Conservation (phyloP, 2,888 invertebrate species). For the Meteorus colon region DNA sequence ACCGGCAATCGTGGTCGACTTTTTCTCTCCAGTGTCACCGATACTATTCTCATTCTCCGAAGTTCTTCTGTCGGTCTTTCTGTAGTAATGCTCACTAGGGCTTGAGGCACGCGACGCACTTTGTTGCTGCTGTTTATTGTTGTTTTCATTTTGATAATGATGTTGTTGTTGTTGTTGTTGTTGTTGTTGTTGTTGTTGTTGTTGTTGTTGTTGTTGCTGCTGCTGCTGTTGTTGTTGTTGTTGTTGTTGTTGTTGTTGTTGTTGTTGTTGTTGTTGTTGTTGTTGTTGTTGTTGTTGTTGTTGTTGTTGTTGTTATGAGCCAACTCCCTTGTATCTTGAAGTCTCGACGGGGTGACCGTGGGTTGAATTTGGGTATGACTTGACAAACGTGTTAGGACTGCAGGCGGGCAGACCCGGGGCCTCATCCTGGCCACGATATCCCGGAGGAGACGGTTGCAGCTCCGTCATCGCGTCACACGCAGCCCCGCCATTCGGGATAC, state of each 20-base stretch:
- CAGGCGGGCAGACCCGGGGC: conserved; percentile 67
- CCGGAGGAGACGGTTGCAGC: conserved; percentile 71
- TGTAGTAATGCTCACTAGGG: conserved; percentile 52
- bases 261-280: conserved; percentile 48
- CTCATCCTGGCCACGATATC: conserved; percentile 72
- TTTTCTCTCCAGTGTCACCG: conserved; percentile 52
- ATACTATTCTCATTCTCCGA: conserved; percentile 51
- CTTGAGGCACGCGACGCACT: conserved; percentile 60
- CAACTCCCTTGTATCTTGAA: conserved; percentile 17
- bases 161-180: conserved; percentile 57
- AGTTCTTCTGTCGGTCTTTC: conserved; percentile 53
- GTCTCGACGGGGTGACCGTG: conserved; percentile 22
- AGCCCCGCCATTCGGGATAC: conserved; percentile 72
- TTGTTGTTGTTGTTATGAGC: conserved; percentile 43
- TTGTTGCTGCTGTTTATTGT: conserved; percentile 50
- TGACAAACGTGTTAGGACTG: conserved; percentile 28
- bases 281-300: conserved; percentile 49
- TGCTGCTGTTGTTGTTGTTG: conserved; percentile 36
- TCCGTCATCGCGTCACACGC: conserved; percentile 72
- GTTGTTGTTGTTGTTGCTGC: conserved; percentile 23
- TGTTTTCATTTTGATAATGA: conserved; percentile 58
- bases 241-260: conserved; percentile 49
- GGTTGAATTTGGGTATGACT: conserved; percentile 10
- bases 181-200: conserved; percentile 37
- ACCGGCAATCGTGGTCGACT: conserved; percentile 59